Base-by-base conservation (phyloP, 2,888 invertebrate genomes). In the Alloplasta piceator region DNA sequence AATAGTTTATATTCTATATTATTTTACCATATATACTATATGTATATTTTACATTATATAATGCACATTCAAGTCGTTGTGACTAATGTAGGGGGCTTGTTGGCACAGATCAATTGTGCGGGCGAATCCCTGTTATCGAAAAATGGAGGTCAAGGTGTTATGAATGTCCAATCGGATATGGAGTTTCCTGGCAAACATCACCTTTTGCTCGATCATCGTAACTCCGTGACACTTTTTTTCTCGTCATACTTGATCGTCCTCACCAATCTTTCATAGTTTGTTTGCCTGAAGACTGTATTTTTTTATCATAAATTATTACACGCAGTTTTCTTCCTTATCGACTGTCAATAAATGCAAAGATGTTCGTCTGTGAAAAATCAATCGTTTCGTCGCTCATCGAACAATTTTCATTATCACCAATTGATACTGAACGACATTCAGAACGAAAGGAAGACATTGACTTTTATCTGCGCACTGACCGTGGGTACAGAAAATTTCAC, bases 1-100 rank as follows among this genome's bases (percentile, higher is more conserved):
- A n/a, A n/a, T n/a, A n/a, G n/a, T n/a, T n/a, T n/a, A n/a, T 7
- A 41, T 46, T 10, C 46, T 6, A 46, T 46, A 46, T 46, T 5
- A 48, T n/a, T 48, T 9, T n/a, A n/a, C 3, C 5, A 48, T n/a
- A 12, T 10, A n/a, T 48, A n/a, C 9, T 48, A 50, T n/a, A n/a
- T 64, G 56, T 58, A 55, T 64, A 50, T 36, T 5, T 9, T 43
- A 60, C 5, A 38, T 41, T 16, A 6, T 12, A 16, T 4, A 46
- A n/a, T n/a, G n/a, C n/a, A n/a, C n/a, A n/a, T n/a, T 55, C 68
- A 16, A 50, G 39, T 41, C 9, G 39, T 26, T 12, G 6, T 16
- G 72, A 50, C 55, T 78, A 12, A 66, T 66, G 60, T 6, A 12
- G 66, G 64, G 14, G 43, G 36, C 36, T 66, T 46, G 66, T 66